Conservation (phyloP, 2,888 invertebrate species). For the Bellardia bayeri region DNA sequence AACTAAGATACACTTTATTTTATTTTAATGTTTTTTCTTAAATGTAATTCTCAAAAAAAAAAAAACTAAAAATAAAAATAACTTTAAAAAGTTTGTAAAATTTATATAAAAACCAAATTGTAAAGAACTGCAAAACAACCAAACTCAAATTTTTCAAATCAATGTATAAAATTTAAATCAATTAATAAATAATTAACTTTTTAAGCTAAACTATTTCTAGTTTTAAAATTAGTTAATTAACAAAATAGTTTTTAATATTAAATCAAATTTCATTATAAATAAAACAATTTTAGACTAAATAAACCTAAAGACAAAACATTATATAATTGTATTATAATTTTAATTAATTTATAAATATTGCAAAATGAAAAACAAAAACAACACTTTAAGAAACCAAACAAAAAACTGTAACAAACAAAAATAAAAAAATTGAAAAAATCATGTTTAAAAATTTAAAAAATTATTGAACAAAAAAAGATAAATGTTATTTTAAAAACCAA, state of each 20-base stretch:
- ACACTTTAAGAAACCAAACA: slow-evolving; percentile 72
- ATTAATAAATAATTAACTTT: slow-evolving; percentile 9
- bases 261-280: slow-evolving; percentile 53
- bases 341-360: slow-evolving; percentile 51
- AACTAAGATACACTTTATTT: slow-evolving; percentile 4
- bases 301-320: background rate
- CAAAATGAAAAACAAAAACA: slow-evolving; percentile 31
- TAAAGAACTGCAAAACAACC: slow-evolving; percentile 27
- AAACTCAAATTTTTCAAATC: slow-evolving; percentile 48
- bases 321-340: slow-evolving; percentile 49
- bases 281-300: slow-evolving; percentile 59
- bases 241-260: slow-evolving; percentile 74
- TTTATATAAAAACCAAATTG: slow-evolving; percentile 29
- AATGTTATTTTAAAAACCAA: slow-evolving; percentile 72
- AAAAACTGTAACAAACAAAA: slow-evolving; percentile 56
- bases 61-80: slow-evolving; percentile 5
- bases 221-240: slow-evolving; percentile 77
- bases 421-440: slow-evolving; percentile 50
- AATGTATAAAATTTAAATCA: slow-evolving; percentile 38
- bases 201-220: slow-evolving; percentile 45
- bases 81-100: background rate
- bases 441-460: slow-evolving; percentile 28
- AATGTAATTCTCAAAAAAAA: slow-evolving; percentile 39
- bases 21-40: slow-evolving; percentile 36
- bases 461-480: slow-evolving; percentile 65